Percentiles rank a stretch among this genome's conserved stretches.
phyloP scores from a whole-genome alignment of 2,113 vertebrate genomes.

The Rhabdornis inornatus region DNA sequence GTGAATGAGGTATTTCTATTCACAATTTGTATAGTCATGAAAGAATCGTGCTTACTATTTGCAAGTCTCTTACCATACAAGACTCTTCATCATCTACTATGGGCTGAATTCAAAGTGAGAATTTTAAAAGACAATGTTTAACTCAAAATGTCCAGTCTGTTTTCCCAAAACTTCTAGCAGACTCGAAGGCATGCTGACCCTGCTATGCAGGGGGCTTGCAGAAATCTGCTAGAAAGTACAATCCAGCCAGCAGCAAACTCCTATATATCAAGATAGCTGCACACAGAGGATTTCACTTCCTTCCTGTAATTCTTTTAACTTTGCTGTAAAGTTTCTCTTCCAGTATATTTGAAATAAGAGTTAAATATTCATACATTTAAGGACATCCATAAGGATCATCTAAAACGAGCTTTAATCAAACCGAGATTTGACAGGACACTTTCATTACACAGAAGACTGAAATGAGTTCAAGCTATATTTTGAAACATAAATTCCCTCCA shows the following conservation, averaged over 20 bases:
- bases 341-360: background rate
- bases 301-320: background rate
- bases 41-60: background rate
- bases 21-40: background rate
- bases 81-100: background rate
- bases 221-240: background rate
- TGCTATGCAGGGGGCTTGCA: background rate
- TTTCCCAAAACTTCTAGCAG: background rate
- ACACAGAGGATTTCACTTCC: background rate
- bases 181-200: background rate
- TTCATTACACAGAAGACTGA: background rate
- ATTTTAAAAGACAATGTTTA: background rate
- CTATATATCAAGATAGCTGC: accelerated
- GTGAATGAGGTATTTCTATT: background rate
- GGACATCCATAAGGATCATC: background rate
- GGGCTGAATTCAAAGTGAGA: background rate
- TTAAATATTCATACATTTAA: background rate
- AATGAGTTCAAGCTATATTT: background rate
- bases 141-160: background rate
- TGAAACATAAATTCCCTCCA: background rate
- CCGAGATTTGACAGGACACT: background rate
- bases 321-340: background rate
- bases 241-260: background rate
- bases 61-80: background rate
- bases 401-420: slow-evolving; percentile 14